Base-by-base conservation (phyloP, 2,797 vertebrate species). In the Pangasius krempfi region DNA sequence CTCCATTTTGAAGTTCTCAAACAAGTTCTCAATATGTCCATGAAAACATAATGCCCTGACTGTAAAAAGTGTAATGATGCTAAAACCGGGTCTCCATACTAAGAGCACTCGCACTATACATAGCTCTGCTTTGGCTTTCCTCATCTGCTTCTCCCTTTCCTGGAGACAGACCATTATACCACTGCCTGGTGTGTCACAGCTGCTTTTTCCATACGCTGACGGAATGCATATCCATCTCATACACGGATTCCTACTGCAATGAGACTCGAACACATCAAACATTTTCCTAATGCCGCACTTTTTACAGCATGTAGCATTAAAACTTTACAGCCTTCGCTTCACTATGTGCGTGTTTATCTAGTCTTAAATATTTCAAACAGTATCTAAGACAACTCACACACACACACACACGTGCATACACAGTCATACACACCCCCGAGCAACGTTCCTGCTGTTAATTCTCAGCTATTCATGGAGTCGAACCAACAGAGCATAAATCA, bases 401-500 rank as follows among this genome's bases (percentile, higher is more conserved):
- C 40, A 40, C 54, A 80, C 62, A 37, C 58, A 85, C 33, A 83
- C 30, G 2, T 0, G 25, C 47, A 37, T 1, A 44, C 33, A 13
- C 64, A 56, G 50, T 27, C 66, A 87, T 37, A 84, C 50, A 86
- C 70, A 75, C 27, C 85, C 54, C 2, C 3, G 50, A 27, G 9
- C 52, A 27, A 40, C 60, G 33, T n/a, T 44, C 54, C 40, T 14
- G 25, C 22, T 52, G 70, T 52, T 78, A 54, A n/a, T 50, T 86
- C 72, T 60, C 72, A 76, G 56, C 25, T 52, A 56, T 58, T 72
- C 30, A 5, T 54, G 20, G 27, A 78, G 68, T 79, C 7, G 40
- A 44, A 85, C n/a, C 85, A 66, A 85, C 89, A 72, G 88, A 86
- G 87, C 86, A 50, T 62, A 86, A 88, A 83, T 81, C 44, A 86